These are phyloP conservation scores for Ornithorhynchus anatinus DNA, from an alignment of 2,113 vertebrate genomes.

Conservation along the genomic window DNA sequence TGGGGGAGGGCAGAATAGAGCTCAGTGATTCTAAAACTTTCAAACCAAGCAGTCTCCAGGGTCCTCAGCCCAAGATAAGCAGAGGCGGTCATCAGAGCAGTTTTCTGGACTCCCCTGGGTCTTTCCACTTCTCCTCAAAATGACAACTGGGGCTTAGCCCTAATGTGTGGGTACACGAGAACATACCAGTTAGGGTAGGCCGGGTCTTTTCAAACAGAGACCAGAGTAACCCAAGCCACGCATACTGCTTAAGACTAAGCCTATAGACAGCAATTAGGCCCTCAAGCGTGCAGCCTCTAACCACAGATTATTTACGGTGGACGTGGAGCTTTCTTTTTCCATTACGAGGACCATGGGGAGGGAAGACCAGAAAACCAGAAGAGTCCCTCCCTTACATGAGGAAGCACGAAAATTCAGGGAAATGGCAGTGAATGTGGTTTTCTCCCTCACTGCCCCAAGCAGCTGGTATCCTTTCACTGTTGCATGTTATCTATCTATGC, in stretches of 20 bases:
- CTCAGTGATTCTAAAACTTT: constrained; percentile 38
- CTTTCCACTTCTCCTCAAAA: constrained; percentile 41
- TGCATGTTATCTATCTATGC: too few relatives aligned
- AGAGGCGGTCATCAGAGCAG: constrained; percentile 8
- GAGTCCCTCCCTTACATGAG: neutral
- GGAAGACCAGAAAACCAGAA: neutral
- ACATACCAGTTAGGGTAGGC: neutral
- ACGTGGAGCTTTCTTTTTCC: neutral
- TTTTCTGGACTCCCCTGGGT: constrained; percentile 27
- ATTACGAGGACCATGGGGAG: fast-evolving
- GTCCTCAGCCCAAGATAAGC: constrained; percentile 18
- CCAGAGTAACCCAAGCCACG: neutral
- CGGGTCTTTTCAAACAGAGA: constrained; percentile 1
- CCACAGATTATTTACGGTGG: neutral
- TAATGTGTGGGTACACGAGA: neutral
- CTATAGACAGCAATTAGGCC: neutral
- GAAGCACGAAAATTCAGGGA: neutral
- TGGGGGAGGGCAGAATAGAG: too few relatives aligned
- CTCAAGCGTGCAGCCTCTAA: neutral
- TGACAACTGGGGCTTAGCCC: constrained; percentile 28
- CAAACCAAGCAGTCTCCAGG: constrained; percentile 28
- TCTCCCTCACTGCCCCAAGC: too few relatives aligned
- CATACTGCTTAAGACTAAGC: neutral
- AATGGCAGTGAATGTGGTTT: too few relatives aligned
- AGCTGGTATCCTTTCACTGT: too few relatives aligned